These are phyloP conservation scores for Leucophora obtusa DNA, from an alignment of 2,888 invertebrate species.

Conservation along the genomic window DNA sequence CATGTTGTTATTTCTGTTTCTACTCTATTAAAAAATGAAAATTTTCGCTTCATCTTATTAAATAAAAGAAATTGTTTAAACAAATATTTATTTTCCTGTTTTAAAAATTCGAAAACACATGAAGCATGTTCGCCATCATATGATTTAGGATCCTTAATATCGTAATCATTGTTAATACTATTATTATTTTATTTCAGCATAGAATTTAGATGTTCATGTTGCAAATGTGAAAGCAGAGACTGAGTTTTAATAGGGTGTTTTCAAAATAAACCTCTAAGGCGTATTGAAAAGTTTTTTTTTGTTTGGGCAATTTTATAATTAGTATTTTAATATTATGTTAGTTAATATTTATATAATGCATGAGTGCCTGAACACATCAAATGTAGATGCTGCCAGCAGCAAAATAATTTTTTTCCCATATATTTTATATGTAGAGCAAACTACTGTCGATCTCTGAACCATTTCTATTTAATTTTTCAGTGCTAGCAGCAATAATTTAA, in stretches of 20 bases:
- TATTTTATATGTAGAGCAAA: no score
- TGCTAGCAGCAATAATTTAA: no score
- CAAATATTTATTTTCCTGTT: neutral
- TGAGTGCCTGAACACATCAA: no score
- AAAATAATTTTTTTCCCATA: no score
- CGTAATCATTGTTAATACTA: neutral
- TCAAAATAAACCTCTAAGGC: constrained; percentile 1
- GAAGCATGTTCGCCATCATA: neutral
- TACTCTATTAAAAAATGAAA: neutral
- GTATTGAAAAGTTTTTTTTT: constrained; percentile 38
- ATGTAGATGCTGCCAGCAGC: no score
- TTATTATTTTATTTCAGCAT: constrained; percentile 5
- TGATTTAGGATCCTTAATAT: neutral
- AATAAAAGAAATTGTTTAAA: neutral
- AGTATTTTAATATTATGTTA: no score
- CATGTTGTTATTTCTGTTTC: neutral
- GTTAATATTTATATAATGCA: no score
- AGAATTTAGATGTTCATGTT: constrained; percentile 5
- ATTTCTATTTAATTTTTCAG: no score
- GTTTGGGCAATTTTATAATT: neutral
- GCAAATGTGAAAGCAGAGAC: neutral
- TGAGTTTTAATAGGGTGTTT: neutral
- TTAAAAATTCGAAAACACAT: neutral
- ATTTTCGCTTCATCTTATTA: neutral
- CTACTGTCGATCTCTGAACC: no score